Conservation (phyloP, 2,888 invertebrate genomes). For the Bellardia pandia region DNA sequence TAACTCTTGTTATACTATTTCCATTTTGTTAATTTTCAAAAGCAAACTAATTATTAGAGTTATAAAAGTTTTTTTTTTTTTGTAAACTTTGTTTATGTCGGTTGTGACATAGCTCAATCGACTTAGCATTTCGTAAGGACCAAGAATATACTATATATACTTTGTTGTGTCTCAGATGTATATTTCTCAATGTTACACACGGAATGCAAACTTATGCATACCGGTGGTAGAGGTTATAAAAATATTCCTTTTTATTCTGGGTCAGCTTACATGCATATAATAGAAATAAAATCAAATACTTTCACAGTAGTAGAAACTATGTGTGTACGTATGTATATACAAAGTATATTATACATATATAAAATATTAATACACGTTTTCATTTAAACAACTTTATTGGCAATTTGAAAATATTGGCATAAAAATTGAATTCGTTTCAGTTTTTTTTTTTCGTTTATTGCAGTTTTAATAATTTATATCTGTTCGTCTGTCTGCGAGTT, state of each 20-base stretch:
- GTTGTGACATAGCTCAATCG: too few relatives aligned
- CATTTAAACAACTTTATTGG: slow-evolving; percentile 15
- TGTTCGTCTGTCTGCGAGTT: neutral
- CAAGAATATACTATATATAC: too few relatives aligned
- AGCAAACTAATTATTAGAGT: too few relatives aligned
- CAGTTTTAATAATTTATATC: neutral
- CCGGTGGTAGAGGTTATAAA: neutral
- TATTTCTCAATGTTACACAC: too few relatives aligned
- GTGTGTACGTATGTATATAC: neutral
- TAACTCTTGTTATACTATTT: too few relatives aligned
- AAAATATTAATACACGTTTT: neutral
- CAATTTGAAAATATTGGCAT: neutral
- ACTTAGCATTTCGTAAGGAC: neutral
- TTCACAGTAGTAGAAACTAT: too few relatives aligned
- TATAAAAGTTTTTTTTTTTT: too few relatives aligned
- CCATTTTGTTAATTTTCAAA: too few relatives aligned
- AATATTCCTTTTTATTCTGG: neutral
- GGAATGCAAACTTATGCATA: neutral
- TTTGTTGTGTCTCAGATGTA: too few relatives aligned
- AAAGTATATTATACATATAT: too few relatives aligned
- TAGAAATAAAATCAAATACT: neutral
- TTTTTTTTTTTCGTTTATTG: neutral
- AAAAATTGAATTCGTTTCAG: neutral
- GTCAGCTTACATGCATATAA: neutral
- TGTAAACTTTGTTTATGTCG: too few relatives aligned